Percentiles rank a stretch among this genome's conserved stretches.
Conservation (phyloP, 2,888 invertebrate species). For the Metellina segmentata region DNA sequence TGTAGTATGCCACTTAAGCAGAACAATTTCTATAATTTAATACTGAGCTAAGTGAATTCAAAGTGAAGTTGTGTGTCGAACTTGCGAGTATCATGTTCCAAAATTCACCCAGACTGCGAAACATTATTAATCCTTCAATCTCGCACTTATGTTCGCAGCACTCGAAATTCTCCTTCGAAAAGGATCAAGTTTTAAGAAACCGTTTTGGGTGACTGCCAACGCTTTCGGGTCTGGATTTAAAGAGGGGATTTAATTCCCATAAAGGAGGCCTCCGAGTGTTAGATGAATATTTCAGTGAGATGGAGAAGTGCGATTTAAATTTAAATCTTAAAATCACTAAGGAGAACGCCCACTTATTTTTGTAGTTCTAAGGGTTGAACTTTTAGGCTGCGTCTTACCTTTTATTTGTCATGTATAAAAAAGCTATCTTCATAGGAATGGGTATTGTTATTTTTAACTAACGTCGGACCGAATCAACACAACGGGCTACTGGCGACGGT, state of each 20-base stretch:
- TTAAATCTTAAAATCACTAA: not conserved
- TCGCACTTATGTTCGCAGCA: not conserved
- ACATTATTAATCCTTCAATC: not conserved
- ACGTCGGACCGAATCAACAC: no score
- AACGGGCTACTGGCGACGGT: no score
- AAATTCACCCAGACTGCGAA: not conserved
- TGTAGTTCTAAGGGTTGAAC: not conserved
- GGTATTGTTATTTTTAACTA: no score
- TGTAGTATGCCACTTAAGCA: no score
- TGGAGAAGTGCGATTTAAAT: not conserved
- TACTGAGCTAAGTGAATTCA: no score
- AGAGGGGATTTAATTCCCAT: not conserved
- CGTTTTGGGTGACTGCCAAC: not conserved
- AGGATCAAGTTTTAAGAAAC: not conserved
- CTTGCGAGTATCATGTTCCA: no score
- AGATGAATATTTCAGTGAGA: not conserved
- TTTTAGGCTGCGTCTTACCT: not conserved
- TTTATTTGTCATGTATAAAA: no score
- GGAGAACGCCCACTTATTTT: not conserved
- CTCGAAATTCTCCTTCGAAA: not conserved
- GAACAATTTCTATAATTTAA: no score
- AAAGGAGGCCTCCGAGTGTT: not conserved
- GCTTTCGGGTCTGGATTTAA: not conserved
- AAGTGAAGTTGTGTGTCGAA: no score
- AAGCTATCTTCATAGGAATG: no score